Evolutionary conservation across 1,140 invertebrate genomes (phyloP).

Genomic region (Mycetomoellerius zeteki): DNA sequence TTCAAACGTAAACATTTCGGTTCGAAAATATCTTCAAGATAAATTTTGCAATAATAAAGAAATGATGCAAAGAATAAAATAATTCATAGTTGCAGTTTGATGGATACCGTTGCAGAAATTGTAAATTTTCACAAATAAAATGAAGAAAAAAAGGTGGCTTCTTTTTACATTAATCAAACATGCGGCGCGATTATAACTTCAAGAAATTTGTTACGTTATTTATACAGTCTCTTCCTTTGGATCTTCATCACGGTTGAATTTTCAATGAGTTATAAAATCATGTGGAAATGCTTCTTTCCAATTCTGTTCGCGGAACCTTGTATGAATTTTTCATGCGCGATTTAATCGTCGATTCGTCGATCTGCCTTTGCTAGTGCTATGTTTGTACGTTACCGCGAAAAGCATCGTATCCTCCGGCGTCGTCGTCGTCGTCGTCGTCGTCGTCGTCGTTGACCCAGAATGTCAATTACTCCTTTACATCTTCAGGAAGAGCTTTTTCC

Average conservation of each 20-base stretch:
- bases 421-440: background rate
- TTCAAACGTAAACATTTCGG: background rate
- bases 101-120: too few species aligned
- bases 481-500: conserved; percentile 64
- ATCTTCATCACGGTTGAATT: conserved; percentile 34
- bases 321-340: conserved; percentile 63
- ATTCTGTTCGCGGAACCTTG: conserved; percentile 14
- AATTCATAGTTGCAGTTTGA: background rate
- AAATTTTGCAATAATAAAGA: background rate
- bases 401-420: background rate
- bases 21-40: background rate
- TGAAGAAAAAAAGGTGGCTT: background rate
- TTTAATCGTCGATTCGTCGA: conserved; percentile 49
- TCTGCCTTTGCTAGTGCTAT: conserved; percentile 21
- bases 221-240: too few species aligned
- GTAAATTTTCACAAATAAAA: background rate
- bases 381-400: conserved; percentile 42
- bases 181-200: conserved; percentile 1
- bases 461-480: conserved; percentile 51
- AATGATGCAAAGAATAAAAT: background rate
- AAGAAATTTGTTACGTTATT: background rate
- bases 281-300: conserved; percentile 25
- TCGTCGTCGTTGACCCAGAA: conserved; percentile 52
- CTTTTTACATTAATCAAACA: background rate
- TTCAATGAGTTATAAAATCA: conserved; percentile 29